A percentile compares a stretch with the other conserved stretches of the same genome.
These are phyloP conservation scores for Spea hammondii DNA, from an alignment of 2,797 vertebrate species.

Conservation along the genomic window DNA sequence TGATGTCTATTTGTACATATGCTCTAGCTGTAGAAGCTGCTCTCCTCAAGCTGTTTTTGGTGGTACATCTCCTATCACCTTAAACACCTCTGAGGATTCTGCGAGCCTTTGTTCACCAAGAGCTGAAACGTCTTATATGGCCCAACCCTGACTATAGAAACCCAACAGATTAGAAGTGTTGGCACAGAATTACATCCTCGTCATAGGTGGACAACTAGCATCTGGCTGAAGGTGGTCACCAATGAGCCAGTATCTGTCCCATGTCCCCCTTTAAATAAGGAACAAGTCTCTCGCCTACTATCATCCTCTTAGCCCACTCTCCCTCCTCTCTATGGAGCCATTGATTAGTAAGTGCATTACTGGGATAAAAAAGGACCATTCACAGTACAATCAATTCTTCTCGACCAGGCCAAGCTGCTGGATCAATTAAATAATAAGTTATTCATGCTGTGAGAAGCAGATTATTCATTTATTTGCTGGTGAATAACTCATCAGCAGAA, in stretches of 20 bases:
- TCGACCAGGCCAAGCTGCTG: slow-evolving; percentile 36
- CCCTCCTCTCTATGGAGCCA: slow-evolving; percentile 3
- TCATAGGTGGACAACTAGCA: too few relatives aligned
- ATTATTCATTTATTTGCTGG: slow-evolving; percentile 49
- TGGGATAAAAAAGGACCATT: slow-evolving; percentile 44
- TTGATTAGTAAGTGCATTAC: slow-evolving; percentile 50
- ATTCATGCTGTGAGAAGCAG: slow-evolving; percentile 31
- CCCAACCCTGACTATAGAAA: too few relatives aligned
- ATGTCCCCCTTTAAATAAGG: neutral
- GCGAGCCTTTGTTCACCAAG: too few relatives aligned
- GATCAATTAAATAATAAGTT: slow-evolving; percentile 48
- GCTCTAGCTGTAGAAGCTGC: too few relatives aligned
- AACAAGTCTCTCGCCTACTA: slow-evolving; percentile 9
- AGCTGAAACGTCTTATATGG: too few relatives aligned
- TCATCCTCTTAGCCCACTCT: neutral
- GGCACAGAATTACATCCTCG: too few relatives aligned
- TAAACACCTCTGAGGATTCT: too few relatives aligned
- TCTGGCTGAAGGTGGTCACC: too few relatives aligned
- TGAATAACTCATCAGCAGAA: slow-evolving; percentile 37
- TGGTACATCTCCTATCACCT: too few relatives aligned
- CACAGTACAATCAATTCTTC: slow-evolving; percentile 42
- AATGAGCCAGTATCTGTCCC: neutral
- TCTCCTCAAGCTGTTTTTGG: too few relatives aligned
- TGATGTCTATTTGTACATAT: too few relatives aligned
- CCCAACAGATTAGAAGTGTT: too few relatives aligned